Conservation (phyloP, 2,888 invertebrate species). For the Drosophila limbata region DNA sequence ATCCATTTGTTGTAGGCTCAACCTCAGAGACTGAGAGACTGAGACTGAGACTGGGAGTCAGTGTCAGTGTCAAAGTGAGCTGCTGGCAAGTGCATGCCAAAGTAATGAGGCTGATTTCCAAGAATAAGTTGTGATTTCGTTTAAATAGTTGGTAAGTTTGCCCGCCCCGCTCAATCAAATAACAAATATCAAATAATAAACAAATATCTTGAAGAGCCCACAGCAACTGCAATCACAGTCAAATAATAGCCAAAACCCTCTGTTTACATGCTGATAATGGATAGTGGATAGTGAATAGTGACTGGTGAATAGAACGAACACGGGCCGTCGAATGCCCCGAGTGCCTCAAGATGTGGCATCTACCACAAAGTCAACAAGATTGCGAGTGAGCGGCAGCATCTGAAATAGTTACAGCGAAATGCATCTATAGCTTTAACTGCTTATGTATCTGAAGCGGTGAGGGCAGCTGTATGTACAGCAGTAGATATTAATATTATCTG, state of each 20-base stretch:
- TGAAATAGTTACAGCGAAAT: slow-evolving; percentile 4
- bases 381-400: slow-evolving; percentile 12
- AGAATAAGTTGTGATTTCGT: slow-evolving; percentile 70
- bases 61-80: slow-evolving; percentile 15
- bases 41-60: slow-evolving; percentile 36
- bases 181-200: slow-evolving; percentile 36
- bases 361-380: slow-evolving; percentile 51
- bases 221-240: slow-evolving; percentile 45
- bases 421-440: slow-evolving; percentile 7
- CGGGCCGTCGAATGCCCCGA: slow-evolving; percentile 37
- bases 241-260: slow-evolving; percentile 37
- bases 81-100: slow-evolving; percentile 64
- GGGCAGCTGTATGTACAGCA: not conserved
- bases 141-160: slow-evolving; percentile 51
- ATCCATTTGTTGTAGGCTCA: slow-evolving; percentile 22
- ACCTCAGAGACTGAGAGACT: slow-evolving; percentile 23
- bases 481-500: not conserved
- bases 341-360: slow-evolving; percentile 24
- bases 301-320: not conserved
- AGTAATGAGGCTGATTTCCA: slow-evolving; percentile 69
- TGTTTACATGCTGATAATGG: slow-evolving; percentile 53
- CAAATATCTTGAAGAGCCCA: slow-evolving; percentile 30
- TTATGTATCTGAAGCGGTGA: not conserved
- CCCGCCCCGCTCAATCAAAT: slow-evolving; percentile 30
- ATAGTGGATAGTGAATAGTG: not conserved